Evolutionary conservation across 2,797 vertebrate species (phyloP).

Genomic region (Sardinella longiceps): DNA sequence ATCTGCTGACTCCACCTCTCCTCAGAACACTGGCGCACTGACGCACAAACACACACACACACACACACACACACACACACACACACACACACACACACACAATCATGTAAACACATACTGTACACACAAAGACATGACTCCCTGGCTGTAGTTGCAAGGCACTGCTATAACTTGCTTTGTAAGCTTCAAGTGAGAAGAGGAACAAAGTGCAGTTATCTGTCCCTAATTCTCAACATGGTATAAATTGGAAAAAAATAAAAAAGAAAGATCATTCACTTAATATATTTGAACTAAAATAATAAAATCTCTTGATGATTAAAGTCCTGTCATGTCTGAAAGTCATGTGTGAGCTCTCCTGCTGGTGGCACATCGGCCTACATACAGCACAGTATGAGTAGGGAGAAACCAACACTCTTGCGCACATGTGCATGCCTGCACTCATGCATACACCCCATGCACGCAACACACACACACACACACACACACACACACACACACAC

Average conservation of each 20-base stretch:
- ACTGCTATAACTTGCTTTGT: slow-evolving; percentile 1
- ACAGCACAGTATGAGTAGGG: too few relatives aligned
- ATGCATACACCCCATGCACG: background rate
- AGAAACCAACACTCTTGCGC: too few relatives aligned
- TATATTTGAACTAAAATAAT: background rate
- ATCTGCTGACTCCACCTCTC: slow-evolving; percentile 6
- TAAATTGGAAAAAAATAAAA: background rate
- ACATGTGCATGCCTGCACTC: background rate
- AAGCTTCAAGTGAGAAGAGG: background rate
- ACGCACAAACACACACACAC: background rate
- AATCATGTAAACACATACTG: too few relatives aligned
- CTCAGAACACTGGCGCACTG: background rate
- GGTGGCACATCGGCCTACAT: too few relatives aligned
- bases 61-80: too few relatives aligned
- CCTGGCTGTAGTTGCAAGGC: background rate
- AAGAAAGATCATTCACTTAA: background rate
- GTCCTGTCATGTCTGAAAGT: background rate
- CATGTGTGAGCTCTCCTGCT: background rate
- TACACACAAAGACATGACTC: background rate
- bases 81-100: background rate
- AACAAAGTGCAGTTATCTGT: background rate
- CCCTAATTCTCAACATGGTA: background rate
- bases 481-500: background rate
- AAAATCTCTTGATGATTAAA: background rate
- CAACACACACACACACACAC: background rate